Evolutionary conservation across 2,113 vertebrate species (phyloP), one percentile per base, ranked within the genome.

Genomic region (Brachirus orientalis): DNA sequence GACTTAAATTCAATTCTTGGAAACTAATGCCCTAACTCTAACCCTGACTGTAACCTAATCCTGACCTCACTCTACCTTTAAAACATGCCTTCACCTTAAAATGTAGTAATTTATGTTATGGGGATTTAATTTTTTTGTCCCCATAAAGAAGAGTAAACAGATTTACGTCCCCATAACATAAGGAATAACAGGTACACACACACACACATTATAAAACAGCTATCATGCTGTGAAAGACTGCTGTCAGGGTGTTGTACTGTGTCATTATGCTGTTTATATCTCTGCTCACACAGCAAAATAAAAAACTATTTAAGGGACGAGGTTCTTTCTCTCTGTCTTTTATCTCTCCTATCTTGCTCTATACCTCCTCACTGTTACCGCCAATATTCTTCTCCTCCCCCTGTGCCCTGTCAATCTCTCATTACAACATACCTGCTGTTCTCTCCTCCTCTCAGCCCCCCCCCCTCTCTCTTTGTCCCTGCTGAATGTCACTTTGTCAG

Each of bases 401-500:
- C 20, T 48, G 28, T 57, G 55, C 72, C 45, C 61, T 59, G 76
- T 70, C 80, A 82, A 35, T 77, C 73, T 77, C 68, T 66, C 75
- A 76, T 77, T 83, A 67, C 72, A 69, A 44, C 58, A 6, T 37
- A 60, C 69, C 82, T 72, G 69, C 77, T 66, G 12, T 77, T 84
- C 78, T 72, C 72, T 59, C 36, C 76, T 69, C 38, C 38, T 77
- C 70, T 84, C 85, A 64, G 47, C 64, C 48, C 41, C 48, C 16
- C 18, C 67, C 41, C 20, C 18, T 73, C 41, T 54, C 58, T 40
- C 19, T 81, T 75, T 74, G 56, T 90, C 77, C 16, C 22, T 2
- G 41, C 51, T 58, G 79, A 69, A 72, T 89, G 77, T 84, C 68
- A 80, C 76, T 83, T 67, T 87, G 79, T 83, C 85, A 83, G 77